These are phyloP conservation scores for Epizoanthus ramosus DNA, from an alignment of 92 coral and sea anemone genomes.

Conservation along the genomic window DNA sequence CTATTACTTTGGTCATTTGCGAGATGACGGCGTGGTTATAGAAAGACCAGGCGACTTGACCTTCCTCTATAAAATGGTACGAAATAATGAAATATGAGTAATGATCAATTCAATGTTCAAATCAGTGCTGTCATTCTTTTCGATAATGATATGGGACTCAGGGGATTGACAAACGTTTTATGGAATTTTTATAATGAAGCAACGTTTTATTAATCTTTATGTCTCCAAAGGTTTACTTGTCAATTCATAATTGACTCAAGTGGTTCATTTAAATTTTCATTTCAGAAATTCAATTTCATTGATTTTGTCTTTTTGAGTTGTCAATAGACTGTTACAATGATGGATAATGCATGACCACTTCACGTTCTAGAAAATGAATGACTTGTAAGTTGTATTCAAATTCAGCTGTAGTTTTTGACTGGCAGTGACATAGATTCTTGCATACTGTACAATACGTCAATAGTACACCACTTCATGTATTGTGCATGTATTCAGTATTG, in stretches of 20 bases:
- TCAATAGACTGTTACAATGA: too few relatives aligned
- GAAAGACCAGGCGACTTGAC: slow-evolving; percentile 91
- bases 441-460: too few relatives aligned
- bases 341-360: background rate
- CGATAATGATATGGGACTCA: background rate
- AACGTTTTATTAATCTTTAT: too few relatives aligned
- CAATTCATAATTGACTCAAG: too few relatives aligned
- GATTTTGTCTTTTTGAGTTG: too few relatives aligned
- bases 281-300: too few relatives aligned
- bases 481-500: background rate
- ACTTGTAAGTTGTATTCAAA: too few relatives aligned
- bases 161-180: background rate
- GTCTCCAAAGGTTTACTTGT: too few relatives aligned
- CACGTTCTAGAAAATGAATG: too few relatives aligned
- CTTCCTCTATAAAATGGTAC: slow-evolving; percentile 90
- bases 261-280: too few relatives aligned
- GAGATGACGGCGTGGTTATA: slow-evolving; percentile 81
- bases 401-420: background rate
- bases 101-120: background rate
- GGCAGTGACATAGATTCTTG: background rate
- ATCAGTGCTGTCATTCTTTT: background rate
- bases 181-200: background rate
- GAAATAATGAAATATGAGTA: background rate
- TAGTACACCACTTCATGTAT: too few relatives aligned
- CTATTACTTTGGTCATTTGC: slow-evolving; percentile 82